Conservation (phyloP, 2,888 invertebrate species). For the Julus scandinavius region DNA sequence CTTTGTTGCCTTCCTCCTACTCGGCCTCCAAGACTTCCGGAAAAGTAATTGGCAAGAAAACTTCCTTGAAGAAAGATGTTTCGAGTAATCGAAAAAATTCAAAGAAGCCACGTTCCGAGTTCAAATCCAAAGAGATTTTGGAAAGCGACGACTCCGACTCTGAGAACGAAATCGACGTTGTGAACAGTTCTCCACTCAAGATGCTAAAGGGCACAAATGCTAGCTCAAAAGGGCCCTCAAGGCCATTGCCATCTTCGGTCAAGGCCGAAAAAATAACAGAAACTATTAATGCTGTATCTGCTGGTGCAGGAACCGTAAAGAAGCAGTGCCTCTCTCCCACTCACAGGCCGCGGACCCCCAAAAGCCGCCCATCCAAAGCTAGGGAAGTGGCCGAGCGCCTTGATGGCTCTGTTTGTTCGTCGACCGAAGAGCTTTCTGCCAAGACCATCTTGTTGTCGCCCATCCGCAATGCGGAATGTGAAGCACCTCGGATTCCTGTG, state of each 20-base stretch:
- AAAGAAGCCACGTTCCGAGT: not conserved
- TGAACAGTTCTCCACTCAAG: slow-evolving; percentile 55
- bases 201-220: not conserved
- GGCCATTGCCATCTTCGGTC: not conserved
- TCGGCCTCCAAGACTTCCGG: not conserved
- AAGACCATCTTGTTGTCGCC: not conserved
- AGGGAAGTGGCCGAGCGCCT: not conserved
- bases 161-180: slow-evolving; percentile 56
- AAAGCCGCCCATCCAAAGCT: not conserved
- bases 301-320: not conserved
- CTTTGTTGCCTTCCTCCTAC: not conserved
- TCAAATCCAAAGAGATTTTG: slow-evolving; percentile 55
- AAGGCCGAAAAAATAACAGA: not conserved
- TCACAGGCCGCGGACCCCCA: not conserved
- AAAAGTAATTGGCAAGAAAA: not conserved
- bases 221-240: not conserved
- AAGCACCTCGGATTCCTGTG: not conserved
- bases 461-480: not conserved
- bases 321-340: not conserved
- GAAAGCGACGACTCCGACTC: slow-evolving; percentile 48
- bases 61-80: not conserved
- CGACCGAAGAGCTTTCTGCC: not conserved
- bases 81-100: not conserved
- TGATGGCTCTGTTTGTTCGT: not conserved
- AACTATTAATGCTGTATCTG: not conserved